Base-by-base conservation (phyloP, 2,113 vertebrate genomes). In the Egretta garzetta region DNA sequence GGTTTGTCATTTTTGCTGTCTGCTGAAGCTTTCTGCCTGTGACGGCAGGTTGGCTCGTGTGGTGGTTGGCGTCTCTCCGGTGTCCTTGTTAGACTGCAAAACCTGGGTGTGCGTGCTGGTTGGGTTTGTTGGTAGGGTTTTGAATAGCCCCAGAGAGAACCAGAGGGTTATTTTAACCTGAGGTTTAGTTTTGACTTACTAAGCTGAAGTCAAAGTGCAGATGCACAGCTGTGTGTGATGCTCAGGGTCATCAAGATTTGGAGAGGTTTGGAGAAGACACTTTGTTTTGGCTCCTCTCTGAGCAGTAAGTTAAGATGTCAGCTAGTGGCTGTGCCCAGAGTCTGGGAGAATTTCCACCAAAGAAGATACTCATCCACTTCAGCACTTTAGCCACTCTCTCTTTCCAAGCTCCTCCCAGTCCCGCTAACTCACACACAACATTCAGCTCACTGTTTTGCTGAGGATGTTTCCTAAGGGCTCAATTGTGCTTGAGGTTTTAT, bases 391-490 rank as follows among this genome's bases (percentile, higher is more conserved):
- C 64, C 73, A 32, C 45, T 49, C 2, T 10, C 59, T 67, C 64
- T 68, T 88, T 33, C 32, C 70, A 76, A 18, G 45, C 49, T 62
- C 70, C 91, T 87, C 73, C 49, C 70, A 70, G 53, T 67, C 91
- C 62, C 4, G 0, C 75, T 49, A 71, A 64, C 80, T 85, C 14
- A 26, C 16, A 49, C 60, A 32, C 73, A 81, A 11, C 64, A 79
- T 79, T 87, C 73, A 60, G 56, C 66, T 23, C 80, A 35, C 80
- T 56, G 30, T 39, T 95, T 68, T 56, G 19, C 77, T 75, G 77
- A 81, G 58, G 84, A 43, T 87, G 77, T 89, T 91, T 96, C 96
- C 90, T 89, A 27, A 26, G 89, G 80, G 91, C 68, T 93, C 70
- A 35, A 35, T 90, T 75, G 74, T 75, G 52, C 37, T 87, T 20